Evolutionary conservation across 2,797 vertebrate genomes (phyloP), one percentile per base, ranked within the genome.

Genomic region (Falco biarmicus): DNA sequence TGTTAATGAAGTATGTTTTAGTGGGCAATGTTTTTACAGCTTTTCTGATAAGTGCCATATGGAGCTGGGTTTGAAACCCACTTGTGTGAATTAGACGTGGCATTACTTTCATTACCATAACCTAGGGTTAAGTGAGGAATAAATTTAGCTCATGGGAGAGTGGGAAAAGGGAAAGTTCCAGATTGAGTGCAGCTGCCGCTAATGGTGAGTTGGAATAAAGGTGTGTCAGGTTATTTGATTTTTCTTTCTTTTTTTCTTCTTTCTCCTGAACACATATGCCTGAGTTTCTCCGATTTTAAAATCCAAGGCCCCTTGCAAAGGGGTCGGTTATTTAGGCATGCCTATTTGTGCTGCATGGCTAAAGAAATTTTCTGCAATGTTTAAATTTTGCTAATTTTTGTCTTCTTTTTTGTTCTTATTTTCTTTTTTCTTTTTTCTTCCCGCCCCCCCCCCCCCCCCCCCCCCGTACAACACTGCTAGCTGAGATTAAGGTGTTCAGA

Each of bases 11-110:
- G 75, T n/a, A 26, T 3, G 1, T 89, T 87, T 83, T 32, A 87
- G 68, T 11, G 29, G 57, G 48, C 51, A 79, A 51, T 51, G 81
- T 53, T 94, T 81, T 83, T 78, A 57, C 57, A 73, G 77, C 54
- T 89, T 94, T 90, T 87, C n/a, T 91, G 54, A 25, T 34, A 60
- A 86, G 37, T 47, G 50, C 37, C 60, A n/a, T 50, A 78, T 60
- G 71, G 90, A 89, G 41, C 43, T 0, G 0, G 1, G 8, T 83
- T 84, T 87, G 48, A 75, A 94, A 80, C 51, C 32, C 57, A 69
- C 84, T 92, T 45, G 29, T 68, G 50, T 81, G 89, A 87, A 92
- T 93, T 96, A 83, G 80, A 91, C 90, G 82, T 77, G 48, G 13
- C 53, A 45, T 87, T 90, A 18, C 48, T 74, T 48, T 70, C 41